Evolutionary conservation across 2,113 vertebrate genomes (phyloP), one percentile per base, ranked within the genome.

Genomic region (Sprattus sprattus): DNA sequence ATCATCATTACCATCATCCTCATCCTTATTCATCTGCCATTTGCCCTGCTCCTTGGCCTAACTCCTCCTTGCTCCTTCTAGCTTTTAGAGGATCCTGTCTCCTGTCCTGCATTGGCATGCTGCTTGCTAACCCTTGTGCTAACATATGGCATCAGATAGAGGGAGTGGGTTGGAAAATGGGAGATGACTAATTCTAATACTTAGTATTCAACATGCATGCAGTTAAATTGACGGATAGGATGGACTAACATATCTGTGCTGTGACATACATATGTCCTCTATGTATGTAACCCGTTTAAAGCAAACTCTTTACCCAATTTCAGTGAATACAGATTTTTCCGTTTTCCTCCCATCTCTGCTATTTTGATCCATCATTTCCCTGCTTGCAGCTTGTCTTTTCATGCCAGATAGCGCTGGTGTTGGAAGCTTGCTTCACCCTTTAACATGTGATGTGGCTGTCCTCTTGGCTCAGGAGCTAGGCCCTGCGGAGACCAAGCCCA

Each of bases 401-500:
- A 25, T n/a, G 45, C 6, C 15, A 39, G 5, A 54, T 32, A 45
- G 45, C 28, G 39, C 47, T 0, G 25, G 2, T 9, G 67, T 46
- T 47, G 20, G 64, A 4, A 2, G 13, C 10, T 87, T 45, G 7
- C 0, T 78, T 71, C 85, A 39, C 16, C 83, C 82, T 82, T 83
- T 10, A 85, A 7, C 81, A 13, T 46, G 11, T 44, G 49, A 47
- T 67, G 6, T 90, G 75, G 91, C 64, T 92, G 81, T 67, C 82
- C 81, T 83, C 52, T 84, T 87, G 67, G 86, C 80, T 28, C 87
- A 96, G 98, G 97, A 99, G 86, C 89, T 95, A 78, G 95, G 95
- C 88, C 92, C 54, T 87, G 81, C 96, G 7, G 96, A 99, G 87
- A 91, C 93, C 0, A 98, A 96, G 90, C 88, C 93, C 15, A 90